Conservation (phyloP, 2,113 vertebrate genomes). For the Brienomyrus longianalis region DNA sequence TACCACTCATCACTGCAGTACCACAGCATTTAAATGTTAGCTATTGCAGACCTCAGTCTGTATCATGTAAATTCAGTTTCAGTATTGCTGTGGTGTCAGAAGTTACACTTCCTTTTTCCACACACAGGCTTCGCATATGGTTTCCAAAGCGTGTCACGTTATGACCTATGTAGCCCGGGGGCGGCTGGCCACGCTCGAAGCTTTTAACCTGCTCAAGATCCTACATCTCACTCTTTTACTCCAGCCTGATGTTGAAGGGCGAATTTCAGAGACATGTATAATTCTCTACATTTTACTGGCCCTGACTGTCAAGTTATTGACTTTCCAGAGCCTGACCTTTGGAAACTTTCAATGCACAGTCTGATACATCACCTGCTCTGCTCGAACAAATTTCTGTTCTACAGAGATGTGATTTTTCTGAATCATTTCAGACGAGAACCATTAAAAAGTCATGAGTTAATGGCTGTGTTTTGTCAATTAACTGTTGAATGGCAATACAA, state of each 20-base stretch:
- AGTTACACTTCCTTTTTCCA: constrained; percentile 26
- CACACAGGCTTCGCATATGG: background rate
- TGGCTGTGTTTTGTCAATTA: background rate
- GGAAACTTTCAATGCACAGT: background rate
- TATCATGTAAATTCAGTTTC: constrained; percentile 2
- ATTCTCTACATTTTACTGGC: background rate
- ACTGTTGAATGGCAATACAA: background rate
- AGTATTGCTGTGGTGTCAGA: constrained; percentile 24
- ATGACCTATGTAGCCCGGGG: background rate
- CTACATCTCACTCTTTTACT: background rate
- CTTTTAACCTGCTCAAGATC: background rate
- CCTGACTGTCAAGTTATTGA: background rate
- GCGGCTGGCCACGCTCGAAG: background rate
- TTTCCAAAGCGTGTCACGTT: background rate
- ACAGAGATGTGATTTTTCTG: background rate
- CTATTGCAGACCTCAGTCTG: background rate
- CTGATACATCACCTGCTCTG: background rate
- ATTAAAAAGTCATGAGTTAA: background rate
- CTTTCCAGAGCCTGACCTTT: background rate
- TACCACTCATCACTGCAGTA: background rate
- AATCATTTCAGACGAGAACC: background rate
- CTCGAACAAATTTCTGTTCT: background rate
- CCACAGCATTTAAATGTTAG: background rate
- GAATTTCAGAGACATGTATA: background rate
- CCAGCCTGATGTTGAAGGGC: background rate